Evolutionary conservation across 2,888 invertebrate species (phyloP).

Genomic region (Salticus scenicus): DNA sequence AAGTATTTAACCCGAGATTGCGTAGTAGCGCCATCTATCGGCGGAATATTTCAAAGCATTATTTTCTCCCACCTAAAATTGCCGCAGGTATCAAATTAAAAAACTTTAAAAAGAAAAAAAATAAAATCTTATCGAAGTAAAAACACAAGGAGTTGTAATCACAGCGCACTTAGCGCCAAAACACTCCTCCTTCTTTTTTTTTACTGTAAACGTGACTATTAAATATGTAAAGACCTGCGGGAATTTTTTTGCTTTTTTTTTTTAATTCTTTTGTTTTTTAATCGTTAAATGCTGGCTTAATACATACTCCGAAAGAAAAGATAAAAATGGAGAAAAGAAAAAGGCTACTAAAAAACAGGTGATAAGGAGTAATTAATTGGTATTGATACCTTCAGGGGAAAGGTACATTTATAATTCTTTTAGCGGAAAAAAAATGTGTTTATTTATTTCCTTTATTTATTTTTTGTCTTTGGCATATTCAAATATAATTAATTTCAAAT

Average conservation of each 20-base stretch:
- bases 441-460: no score
- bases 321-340: not conserved
- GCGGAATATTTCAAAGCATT: not conserved
- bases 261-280: not conserved
- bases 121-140: not conserved
- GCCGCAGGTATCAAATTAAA: slow-evolving; percentile 7
- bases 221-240: slow-evolving; percentile 19
- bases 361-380: slow-evolving; percentile 19
- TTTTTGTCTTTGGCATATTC: no score
- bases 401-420: slow-evolving; percentile 15
- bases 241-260: not conserved
- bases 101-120: not conserved
- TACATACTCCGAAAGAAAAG: not conserved
- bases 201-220: slow-evolving; percentile 12
- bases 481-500: no score
- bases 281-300: slow-evolving; percentile 13
- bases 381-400: slow-evolving; percentile 12
- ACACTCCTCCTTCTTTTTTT: not conserved
- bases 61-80: not conserved
- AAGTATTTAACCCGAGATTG: not conserved
- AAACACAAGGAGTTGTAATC: slow-evolving; percentile 11
- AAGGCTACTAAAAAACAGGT: not conserved
- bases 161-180: not conserved
- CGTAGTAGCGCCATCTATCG: not conserved
- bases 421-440: not conserved